Evolutionary conservation across 2,113 vertebrate species (phyloP), one percentile per base, ranked within the genome.

Genomic region (Oplegnathus fasciatus): DNA sequence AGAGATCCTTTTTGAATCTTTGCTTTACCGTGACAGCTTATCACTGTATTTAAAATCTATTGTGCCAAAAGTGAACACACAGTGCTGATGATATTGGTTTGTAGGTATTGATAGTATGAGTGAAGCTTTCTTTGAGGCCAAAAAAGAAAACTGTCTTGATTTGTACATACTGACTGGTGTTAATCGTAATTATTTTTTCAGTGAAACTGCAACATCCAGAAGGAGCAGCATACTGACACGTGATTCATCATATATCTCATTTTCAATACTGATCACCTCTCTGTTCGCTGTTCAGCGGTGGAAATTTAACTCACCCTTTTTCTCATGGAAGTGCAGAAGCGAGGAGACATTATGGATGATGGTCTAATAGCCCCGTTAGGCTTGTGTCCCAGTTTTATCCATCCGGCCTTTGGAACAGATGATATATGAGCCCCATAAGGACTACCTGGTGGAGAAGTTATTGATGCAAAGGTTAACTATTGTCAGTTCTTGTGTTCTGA

Each of bases 371-470:
- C 48, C 40, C 44, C 0, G 14, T 32, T 68, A 70, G 84, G 42
- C 67, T 77, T 1, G 18, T 73, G 80, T 78, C 75, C 84, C 52
- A 78, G 55, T 86, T 91, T 84, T 62, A 74, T 85, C 78, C 22
- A 11, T 72, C 32, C 10, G 0, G 44, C 24, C 28, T 72, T 72
- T 37, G 48, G 46, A 30, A 24, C 30, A 34, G 67, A 80, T 86
- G 61, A 90, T 81, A 57, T 75, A 83, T 61, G 66, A 77, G 28
- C 3, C 52, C 15, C 9, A 46, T 64, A 73, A 62, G 68, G 44
- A 68, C 30, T 54, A 69, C 65, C 8, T 60, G 68, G 2, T 80
- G 57, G 61, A 78, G 54, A 74, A 13, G 46, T 70, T 85, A 74
- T 81, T 69, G 82, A 87, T 82, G 65, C 57, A 30, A 62, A 55